Percentiles rank a stretch among this genome's conserved stretches.
These are phyloP conservation scores for Phaedon cochleariae DNA, from an alignment of 2,888 invertebrate species.

Conservation along the genomic window DNA sequence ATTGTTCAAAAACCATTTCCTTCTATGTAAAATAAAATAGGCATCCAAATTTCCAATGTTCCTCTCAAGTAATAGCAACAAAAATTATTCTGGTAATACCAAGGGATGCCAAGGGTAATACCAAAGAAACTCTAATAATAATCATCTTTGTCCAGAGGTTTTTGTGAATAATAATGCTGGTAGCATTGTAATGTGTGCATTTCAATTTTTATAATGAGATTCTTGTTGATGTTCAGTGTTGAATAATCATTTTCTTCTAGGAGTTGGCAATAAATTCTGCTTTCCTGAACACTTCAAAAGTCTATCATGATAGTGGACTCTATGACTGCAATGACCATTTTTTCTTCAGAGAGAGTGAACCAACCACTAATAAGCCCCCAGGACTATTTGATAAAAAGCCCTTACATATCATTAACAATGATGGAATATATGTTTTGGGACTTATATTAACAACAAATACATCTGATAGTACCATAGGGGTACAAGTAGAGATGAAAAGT, in stretches of 20 bases:
- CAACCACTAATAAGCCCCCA: slow-evolving; percentile 54
- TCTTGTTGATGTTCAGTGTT: no score
- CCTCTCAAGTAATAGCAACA: no score
- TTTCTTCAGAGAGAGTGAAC: slow-evolving; percentile 49
- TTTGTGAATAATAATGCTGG: no score
- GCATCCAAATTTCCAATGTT: no score
- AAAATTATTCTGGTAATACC: no score
- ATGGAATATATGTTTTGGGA: slow-evolving; percentile 77
- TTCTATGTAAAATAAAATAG: no score
- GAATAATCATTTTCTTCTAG: slow-evolving; percentile 40
- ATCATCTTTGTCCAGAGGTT: no score
- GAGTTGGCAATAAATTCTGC: slow-evolving; percentile 33
- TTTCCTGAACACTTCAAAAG: slow-evolving; percentile 35
- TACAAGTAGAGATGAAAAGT: slow-evolving; percentile 77
- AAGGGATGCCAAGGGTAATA: no score
- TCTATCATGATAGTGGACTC: slow-evolving; percentile 41
- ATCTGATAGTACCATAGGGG: slow-evolving; percentile 66
- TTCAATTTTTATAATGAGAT: no score
- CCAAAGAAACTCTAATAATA: no score
- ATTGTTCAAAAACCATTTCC: no score
- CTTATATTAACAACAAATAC: slow-evolving; percentile 62
- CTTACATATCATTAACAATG: slow-evolving; percentile 68
- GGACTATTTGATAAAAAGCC: slow-evolving; percentile 54
- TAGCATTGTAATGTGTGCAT: no score
- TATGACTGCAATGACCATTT: slow-evolving; percentile 57